Evolutionary conservation across 2,797 vertebrate genomes (phyloP), one percentile per base, ranked within the genome.

Genomic region (Pygocentrus nattereri): DNA sequence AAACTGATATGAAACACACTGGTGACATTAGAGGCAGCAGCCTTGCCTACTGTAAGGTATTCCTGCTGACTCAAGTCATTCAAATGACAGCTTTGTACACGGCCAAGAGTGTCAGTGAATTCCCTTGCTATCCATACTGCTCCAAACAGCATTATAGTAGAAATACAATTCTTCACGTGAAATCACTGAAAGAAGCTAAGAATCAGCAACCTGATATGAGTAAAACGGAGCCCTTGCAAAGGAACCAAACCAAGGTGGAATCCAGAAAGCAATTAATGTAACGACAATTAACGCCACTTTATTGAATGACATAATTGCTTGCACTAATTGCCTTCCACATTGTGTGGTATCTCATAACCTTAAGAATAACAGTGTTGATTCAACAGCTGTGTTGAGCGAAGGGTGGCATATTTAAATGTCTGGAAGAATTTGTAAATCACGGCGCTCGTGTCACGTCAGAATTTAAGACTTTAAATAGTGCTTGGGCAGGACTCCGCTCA

Each of bases 131-230:
- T 44, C 65, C 16, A 58, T 44, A 18, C 27, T 59, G 58, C 27
- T n/a, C 59, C 19, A 52, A 65, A 62, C n/a, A 64, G 74, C n/a
- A 75, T 4, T 19, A 64, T 68, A 76, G 58, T 59, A 44, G 54
- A 13, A 58, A 13, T 11, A 59, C 73, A 47, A 78, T 70, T 2
- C 64, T 27, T 62, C 54, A 70, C 69, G 18, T 21, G 69, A 74
- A 52, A 75, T 31, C 64, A 72, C 41, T 54, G n/a, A 78, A 72
- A 84, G 61, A 54, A 25, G 16, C 67, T 50, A 50, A 10, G 61
- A 82, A 77, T 84, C 75, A 85, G 85, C 83, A 81, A 69, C 61
- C 54, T 82, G 59, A 41, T 49, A 75, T 76, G 56, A 64, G 34
- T 30, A 11, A 76, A 25, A 76, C 65, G 23, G 27, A 75, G 61